Conservation (phyloP, 2,113 vertebrate genomes). For the Nibea albiflora region DNA sequence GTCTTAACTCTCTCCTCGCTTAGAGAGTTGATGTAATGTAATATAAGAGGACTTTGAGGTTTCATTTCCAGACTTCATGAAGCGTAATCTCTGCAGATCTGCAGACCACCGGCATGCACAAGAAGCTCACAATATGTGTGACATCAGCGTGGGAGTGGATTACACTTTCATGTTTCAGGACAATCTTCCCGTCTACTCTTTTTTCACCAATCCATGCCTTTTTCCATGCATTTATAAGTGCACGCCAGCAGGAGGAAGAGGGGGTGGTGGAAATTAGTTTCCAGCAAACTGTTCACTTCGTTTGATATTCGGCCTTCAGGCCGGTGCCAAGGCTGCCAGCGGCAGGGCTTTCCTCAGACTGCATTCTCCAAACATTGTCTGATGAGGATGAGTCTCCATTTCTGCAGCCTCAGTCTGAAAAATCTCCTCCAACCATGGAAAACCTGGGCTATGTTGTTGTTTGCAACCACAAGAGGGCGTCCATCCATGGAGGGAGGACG, state of each 20-base stretch:
- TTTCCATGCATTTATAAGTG: not conserved
- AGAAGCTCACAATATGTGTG: not conserved
- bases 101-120: not conserved
- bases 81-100: not conserved
- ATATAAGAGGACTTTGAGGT: not conserved
- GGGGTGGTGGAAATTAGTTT: not conserved
- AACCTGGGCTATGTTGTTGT: not conserved
- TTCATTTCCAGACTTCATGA: not conserved
- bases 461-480: constrained; percentile 50
- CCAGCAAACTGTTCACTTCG: not conserved
- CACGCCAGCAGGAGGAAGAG: not conserved
- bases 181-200: not conserved
- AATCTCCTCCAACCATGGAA: not conserved
- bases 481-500: not conserved
- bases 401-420: not conserved
- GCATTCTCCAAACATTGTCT: not conserved
- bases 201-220: not conserved
- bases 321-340: not conserved
- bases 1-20: not conserved
- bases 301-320: not conserved
- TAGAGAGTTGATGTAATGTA: not conserved
- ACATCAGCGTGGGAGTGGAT: not conserved
- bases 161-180: too few relatives aligned
- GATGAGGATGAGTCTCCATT: not conserved
- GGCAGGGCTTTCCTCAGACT: not conserved